Base-by-base conservation (phyloP, 2,888 invertebrate species). In the Drosophila maculinotata region DNA sequence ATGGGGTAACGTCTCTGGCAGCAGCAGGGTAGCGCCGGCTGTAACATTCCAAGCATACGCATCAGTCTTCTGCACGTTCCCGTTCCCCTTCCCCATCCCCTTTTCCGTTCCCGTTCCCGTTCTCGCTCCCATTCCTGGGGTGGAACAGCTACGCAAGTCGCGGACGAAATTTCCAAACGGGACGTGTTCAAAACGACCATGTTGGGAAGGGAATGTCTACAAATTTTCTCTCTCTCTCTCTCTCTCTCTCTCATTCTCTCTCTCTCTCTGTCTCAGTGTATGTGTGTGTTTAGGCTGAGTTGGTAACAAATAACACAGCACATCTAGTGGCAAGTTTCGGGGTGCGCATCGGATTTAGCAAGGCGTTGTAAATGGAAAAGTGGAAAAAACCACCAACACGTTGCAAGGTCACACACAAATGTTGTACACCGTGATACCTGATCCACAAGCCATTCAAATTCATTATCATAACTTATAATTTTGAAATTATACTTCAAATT, bases 291-390 rank as follows among this genome's bases (percentile, higher is more conserved):
- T 39, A 57, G 20, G 4, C 26, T 12, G 65, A 62, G 64, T 71
- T 80, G 79, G 76, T 48, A 69, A 75, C 72, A 70, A 51, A 30
- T 47, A 49, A 47, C 56, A 47, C 47, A 17, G 8, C 36, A 45
- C 33, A 49, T 31, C 41, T 51, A 62, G 60, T 62, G 59, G 54
- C 57, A 69, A 60, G 25, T 69, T 72, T 52, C 41, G 60, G 79
- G 79, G 82, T 79, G 79, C 79, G 70, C 79, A 63, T 49, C 62
- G 64, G 76, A 81, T 76, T 79, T 76, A 75, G 47, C 45, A 51
- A 35, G 39, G 49, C 65, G 31, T 41, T 49, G 12, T 25, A 47
- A 70, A 65, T 41, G 36, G 36, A 53, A 45, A 56, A 23, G 45
- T 20, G 25, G 10, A 31, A 31, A 36, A 39, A 38, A 39, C 36